Percentiles rank a stretch among this genome's conserved stretches.
Evolutionary conservation across 2,888 invertebrate genomes (phyloP).

Genomic region (Himalopsyche japonica): DNA sequence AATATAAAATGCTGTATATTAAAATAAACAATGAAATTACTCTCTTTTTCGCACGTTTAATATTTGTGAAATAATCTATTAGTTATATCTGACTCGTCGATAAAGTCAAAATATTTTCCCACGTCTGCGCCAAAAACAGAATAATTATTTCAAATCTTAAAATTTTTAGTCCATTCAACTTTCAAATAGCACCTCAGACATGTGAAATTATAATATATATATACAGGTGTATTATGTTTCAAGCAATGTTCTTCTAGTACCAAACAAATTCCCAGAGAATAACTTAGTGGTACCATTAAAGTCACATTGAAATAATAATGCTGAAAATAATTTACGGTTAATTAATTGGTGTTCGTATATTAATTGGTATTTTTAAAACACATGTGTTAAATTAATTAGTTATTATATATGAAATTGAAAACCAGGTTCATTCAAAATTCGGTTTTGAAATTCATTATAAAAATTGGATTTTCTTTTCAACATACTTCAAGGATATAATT

Average conservation of each 20-base stretch:
- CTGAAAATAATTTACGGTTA: not conserved
- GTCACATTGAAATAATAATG: not conserved
- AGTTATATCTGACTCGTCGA: not conserved
- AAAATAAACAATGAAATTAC: not conserved
- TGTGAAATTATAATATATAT: not conserved
- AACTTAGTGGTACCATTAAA: not conserved
- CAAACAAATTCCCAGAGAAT: not conserved
- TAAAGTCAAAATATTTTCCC: not conserved
- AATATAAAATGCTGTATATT: no score
- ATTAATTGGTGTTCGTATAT: not conserved
- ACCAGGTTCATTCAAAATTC: no score
- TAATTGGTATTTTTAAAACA: not conserved
- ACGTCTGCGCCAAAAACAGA: not conserved
- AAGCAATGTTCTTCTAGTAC: not conserved
- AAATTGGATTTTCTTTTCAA: no score
- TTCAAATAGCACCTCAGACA: not conserved
- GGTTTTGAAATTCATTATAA: no score
- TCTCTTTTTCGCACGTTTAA: not conserved
- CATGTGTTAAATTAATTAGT: no score
- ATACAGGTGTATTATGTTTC: not conserved
- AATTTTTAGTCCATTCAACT: not conserved
- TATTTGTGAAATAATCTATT: not conserved
- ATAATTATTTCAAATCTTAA: not conserved
- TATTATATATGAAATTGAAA: no score
- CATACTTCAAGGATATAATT: no score